phyloP scores from a whole-genome alignment of 2,113 vertebrate genomes.

The Cichladusa arquata region DNA sequence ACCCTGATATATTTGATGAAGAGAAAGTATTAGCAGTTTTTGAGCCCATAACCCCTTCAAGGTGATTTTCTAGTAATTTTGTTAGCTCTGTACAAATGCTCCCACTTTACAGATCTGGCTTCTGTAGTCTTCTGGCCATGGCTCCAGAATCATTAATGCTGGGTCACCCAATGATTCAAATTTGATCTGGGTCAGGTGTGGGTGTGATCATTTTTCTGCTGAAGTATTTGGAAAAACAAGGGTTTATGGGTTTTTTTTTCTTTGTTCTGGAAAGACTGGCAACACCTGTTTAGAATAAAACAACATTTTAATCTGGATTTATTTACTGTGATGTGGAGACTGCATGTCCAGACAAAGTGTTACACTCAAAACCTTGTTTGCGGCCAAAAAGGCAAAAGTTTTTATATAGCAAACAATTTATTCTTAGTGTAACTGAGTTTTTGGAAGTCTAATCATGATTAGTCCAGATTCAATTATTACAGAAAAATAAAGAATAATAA shows the following conservation, averaged over 20 bases:
- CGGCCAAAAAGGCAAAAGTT: neutral
- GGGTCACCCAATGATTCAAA: neutral
- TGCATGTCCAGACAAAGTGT: neutral
- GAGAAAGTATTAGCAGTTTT: neutral
- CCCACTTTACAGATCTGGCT: neutral
- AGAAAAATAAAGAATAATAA: neutral
- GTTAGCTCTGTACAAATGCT: neutral
- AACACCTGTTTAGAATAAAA: constrained; percentile 38
- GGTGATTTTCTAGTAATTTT: neutral
- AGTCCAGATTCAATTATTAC: neutral
- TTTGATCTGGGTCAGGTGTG: constrained; percentile 8
- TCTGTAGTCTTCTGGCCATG: neutral
- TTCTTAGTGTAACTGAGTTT: neutral
- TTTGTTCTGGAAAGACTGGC: neutral
- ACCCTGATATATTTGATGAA: neutral
- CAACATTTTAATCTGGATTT: neutral
- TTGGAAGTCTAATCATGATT: neutral
- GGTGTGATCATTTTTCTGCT: neutral
- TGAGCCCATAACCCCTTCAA: neutral
- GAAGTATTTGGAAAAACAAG: neutral
- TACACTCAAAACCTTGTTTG: neutral
- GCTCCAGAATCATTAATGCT: neutral
- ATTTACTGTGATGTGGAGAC: constrained; percentile 10
- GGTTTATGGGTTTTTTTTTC: fast-evolving
- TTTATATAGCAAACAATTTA: neutral